phyloP scores from a whole-genome alignment of 2,113 vertebrate genomes.

The Notiomystis cincta region DNA sequence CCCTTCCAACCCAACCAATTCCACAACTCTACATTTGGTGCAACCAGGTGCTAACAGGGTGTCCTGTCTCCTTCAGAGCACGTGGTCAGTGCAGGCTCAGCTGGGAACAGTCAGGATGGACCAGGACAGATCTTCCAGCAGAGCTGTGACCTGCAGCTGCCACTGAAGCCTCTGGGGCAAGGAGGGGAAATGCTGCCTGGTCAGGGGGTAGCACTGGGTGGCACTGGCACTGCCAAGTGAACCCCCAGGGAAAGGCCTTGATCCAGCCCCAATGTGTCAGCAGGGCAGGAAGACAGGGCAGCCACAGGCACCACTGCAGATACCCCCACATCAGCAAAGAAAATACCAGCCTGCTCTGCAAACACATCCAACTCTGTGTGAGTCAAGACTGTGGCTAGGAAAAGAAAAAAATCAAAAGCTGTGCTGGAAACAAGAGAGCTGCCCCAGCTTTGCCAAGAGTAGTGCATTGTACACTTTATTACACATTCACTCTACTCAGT shows the following conservation, averaged over 20 bases:
- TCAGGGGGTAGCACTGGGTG: not conserved
- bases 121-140: not conserved
- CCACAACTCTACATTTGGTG: not conserved
- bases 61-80: not conserved
- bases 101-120: not conserved
- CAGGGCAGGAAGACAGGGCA: not conserved
- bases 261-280: not conserved
- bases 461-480: constrained; percentile 5
- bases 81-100: not conserved
- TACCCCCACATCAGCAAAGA: not conserved
- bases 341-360: not conserved
- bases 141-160: not conserved
- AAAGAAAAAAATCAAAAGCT: not conserved
- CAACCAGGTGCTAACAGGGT: too few relatives aligned
- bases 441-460: constrained; percentile 7
- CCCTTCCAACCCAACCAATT: not conserved
- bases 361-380: not conserved
- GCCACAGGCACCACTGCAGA: not conserved
- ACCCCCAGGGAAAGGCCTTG: not conserved
- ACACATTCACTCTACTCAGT: constrained; percentile 10
- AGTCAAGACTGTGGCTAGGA: not conserved
- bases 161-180: not conserved
- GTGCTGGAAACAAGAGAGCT: not conserved
- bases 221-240: not conserved
- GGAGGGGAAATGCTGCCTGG: not conserved